Evolutionary conservation across 2,113 vertebrate genomes (phyloP).

Genomic region (Oreotragus oreotragus): DNA sequence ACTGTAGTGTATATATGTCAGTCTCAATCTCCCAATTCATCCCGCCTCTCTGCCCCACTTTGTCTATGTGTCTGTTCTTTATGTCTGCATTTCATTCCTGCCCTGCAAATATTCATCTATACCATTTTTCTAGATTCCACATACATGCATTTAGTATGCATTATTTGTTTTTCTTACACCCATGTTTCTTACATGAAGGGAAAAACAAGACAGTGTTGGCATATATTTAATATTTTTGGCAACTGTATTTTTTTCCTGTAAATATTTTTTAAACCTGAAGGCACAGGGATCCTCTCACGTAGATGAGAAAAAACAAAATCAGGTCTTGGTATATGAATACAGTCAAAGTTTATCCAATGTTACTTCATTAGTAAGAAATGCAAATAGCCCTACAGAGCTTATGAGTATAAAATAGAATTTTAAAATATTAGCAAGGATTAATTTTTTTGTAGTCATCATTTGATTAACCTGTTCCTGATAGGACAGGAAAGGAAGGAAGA

Average conservation of each 20-base stretch:
- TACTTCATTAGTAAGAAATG: background rate
- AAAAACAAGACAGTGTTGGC: background rate
- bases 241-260: background rate
- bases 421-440: background rate
- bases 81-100: background rate
- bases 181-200: background rate
- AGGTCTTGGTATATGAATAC: background rate
- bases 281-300: background rate
- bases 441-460: background rate
- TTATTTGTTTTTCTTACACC: background rate
- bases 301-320: background rate
- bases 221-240: background rate
- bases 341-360: background rate
- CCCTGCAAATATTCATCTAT: background rate
- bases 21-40: background rate
- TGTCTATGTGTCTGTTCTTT: background rate
- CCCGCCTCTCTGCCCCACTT: background rate
- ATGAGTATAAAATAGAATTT: background rate
- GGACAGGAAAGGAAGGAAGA: background rate
- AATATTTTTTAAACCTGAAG: background rate
- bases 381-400: background rate
- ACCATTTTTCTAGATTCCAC: background rate
- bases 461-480: background rate
- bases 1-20: background rate
- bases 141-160: background rate